phyloP scores from a whole-genome alignment of 1,140 invertebrate species.

The Ephestia elutella region DNA sequence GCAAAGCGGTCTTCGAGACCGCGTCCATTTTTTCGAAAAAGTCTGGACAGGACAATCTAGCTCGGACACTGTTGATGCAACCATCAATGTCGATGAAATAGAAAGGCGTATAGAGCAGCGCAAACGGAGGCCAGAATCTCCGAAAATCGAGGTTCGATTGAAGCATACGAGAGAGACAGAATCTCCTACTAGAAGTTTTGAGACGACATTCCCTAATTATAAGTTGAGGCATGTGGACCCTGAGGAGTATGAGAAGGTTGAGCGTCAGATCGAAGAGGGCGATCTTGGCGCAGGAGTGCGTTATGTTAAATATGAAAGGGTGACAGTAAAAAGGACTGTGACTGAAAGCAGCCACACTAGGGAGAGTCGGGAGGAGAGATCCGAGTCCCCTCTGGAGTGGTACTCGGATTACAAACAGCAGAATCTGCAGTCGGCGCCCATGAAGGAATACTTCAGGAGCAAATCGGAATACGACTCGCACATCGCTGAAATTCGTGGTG shows the following conservation, averaged over 20 bases:
- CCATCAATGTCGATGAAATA: slow-evolving; percentile 76
- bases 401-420: slow-evolving; percentile 64
- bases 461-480: slow-evolving; percentile 90
- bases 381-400: slow-evolving; percentile 76
- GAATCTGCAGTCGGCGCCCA: slow-evolving; percentile 72
- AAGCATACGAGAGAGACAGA: slow-evolving; percentile 72
- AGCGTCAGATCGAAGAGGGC: slow-evolving; percentile 77
- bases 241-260: slow-evolving; percentile 71
- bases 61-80: slow-evolving; percentile 59
- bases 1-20: slow-evolving; percentile 77
- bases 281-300: slow-evolving; percentile 76
- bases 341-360: slow-evolving; percentile 24
- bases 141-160: slow-evolving; percentile 76
- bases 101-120: slow-evolving; percentile 77
- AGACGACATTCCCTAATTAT: slow-evolving; percentile 49
- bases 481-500: slow-evolving; percentile 90
- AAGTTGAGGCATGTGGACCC: slow-evolving; percentile 59
- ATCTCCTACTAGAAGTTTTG: slow-evolving; percentile 59
- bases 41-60: slow-evolving; percentile 78
- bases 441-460: slow-evolving; percentile 80
- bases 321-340: slow-evolving; percentile 76
- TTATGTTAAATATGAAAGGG: slow-evolving; percentile 80
- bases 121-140: slow-evolving; percentile 68
- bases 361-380: slow-evolving; percentile 51
- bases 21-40: slow-evolving; percentile 85